Percentiles rank a stretch among this genome's conserved stretches.
Conservation (phyloP, 2,113 vertebrate species). For the Prunella himalayana region DNA sequence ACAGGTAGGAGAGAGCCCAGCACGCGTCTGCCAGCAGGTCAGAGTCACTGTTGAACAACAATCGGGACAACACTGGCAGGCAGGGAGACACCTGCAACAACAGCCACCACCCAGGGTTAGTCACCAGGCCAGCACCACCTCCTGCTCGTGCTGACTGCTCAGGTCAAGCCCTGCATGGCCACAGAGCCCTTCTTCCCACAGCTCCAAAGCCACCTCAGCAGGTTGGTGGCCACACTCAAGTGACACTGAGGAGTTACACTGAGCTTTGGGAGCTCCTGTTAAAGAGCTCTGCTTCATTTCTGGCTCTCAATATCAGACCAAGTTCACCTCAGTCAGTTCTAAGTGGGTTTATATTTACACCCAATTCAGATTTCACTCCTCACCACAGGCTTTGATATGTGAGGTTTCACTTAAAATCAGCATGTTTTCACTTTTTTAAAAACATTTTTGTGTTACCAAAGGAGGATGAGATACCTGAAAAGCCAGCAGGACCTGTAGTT, state of each 20-base stretch:
- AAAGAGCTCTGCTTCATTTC: neutral
- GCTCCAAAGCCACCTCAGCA: neutral
- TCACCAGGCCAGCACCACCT: neutral
- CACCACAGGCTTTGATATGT: neutral
- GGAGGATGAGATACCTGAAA: neutral
- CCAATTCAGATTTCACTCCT: neutral
- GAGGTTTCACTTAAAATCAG: neutral
- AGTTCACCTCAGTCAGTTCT: accelerated
- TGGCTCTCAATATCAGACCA: neutral
- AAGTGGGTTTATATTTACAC: neutral
- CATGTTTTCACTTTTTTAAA: neutral
- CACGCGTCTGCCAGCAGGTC: constrained; percentile 96
- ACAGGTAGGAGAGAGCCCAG: constrained; percentile 98
- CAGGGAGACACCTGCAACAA: constrained; percentile 89
- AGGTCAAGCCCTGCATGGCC: accelerated
- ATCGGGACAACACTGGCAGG: constrained; percentile 91
- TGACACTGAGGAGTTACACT: accelerated
- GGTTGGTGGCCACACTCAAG: neutral
- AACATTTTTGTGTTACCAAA: neutral
- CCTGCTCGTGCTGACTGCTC: neutral
- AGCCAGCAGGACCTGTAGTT: neutral
- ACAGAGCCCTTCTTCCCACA: neutral
- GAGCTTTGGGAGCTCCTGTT: neutral
- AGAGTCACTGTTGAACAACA: constrained; percentile 95
- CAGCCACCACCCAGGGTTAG: neutral